phyloP scores from a whole-genome alignment of 2,888 invertebrate genomes.

The Copidosoma aretas region DNA sequence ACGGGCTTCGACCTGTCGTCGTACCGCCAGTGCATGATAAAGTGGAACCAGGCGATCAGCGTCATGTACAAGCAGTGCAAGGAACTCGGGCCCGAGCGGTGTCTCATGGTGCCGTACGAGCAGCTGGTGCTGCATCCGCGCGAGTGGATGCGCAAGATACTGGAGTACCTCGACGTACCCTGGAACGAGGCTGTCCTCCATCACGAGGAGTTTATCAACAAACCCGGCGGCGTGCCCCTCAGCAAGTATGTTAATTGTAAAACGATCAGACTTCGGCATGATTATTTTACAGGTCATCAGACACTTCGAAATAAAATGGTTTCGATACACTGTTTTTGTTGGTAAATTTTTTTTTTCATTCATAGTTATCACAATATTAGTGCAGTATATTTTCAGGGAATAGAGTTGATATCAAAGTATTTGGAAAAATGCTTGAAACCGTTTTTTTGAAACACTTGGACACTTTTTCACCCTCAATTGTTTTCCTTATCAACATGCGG shows the following conservation, averaged over 20 bases:
- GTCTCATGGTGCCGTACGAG: slow-evolving; percentile 95
- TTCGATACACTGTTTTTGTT: no score
- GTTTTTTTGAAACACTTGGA: no score
- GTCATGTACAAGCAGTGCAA: slow-evolving; percentile 94
- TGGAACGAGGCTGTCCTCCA: slow-evolving; percentile 97
- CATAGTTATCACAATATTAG: no score
- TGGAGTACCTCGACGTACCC: slow-evolving; percentile 86
- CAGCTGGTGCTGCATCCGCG: slow-evolving; percentile 94
- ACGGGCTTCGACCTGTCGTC: slow-evolving; percentile 93
- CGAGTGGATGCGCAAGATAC: slow-evolving; percentile 85
- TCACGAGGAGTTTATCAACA: slow-evolving; percentile 97
- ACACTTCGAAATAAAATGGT: no score
- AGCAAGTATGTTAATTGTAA: slow-evolving; percentile 77
- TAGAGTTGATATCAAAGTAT: no score
- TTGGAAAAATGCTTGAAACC: no score
- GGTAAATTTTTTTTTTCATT: no score
- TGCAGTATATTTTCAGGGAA: no score
- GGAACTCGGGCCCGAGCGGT: slow-evolving; percentile 77
- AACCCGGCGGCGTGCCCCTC: slow-evolving; percentile 89
- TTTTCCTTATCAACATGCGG: no score
- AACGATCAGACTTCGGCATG: no score
- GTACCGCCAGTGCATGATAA: slow-evolving; percentile 92
- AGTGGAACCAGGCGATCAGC: slow-evolving; percentile 96
- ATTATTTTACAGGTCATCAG: no score
- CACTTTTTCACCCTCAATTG: no score